phyloP scores from a whole-genome alignment of 2,888 invertebrate genomes.

The Biston stratarius region DNA sequence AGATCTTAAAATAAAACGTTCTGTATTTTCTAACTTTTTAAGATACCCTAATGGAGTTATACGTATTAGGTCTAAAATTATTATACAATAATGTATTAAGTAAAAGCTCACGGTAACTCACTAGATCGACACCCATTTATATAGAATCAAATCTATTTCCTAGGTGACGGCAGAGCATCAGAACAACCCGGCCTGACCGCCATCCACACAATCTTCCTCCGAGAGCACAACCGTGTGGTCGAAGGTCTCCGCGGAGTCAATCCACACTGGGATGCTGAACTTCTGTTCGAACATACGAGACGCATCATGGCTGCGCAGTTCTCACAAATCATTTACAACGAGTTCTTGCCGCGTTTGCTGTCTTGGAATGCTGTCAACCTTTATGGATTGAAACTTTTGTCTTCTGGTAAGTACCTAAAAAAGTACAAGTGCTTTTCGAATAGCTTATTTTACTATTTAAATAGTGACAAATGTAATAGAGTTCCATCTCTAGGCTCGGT shows the following conservation, averaged over 20 bases:
- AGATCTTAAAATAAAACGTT: too few species aligned
- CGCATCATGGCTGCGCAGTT: conserved; percentile 92
- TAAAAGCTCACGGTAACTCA: too few species aligned
- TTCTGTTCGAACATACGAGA: conserved; percentile 93
- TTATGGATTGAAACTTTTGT: conserved; percentile 93
- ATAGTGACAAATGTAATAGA: too few species aligned
- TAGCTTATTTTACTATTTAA: too few species aligned
- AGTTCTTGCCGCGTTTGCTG: conserved; percentile 95
- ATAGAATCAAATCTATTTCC: background rate
- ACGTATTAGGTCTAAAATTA: too few species aligned
- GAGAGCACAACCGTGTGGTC: conserved; percentile 96
- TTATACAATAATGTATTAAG: too few species aligned
- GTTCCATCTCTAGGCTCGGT: too few species aligned
- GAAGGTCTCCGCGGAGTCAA: conserved; percentile 92
- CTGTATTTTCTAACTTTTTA: too few species aligned
- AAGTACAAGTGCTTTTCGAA: background rate
- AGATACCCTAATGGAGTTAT: too few species aligned
- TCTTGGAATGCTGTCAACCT: conserved; percentile 96
- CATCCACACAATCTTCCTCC: conserved; percentile 94
- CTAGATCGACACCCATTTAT: background rate
- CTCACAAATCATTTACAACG: conserved; percentile 94
- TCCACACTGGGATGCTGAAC: conserved; percentile 95
- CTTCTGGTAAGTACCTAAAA: conserved; percentile 83
- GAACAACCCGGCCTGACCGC: conserved; percentile 96
- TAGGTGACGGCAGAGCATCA: conserved; percentile 95